Evolutionary conservation across 2,888 invertebrate species (phyloP).

Genomic region (Mesopsocus fuscifrons): DNA sequence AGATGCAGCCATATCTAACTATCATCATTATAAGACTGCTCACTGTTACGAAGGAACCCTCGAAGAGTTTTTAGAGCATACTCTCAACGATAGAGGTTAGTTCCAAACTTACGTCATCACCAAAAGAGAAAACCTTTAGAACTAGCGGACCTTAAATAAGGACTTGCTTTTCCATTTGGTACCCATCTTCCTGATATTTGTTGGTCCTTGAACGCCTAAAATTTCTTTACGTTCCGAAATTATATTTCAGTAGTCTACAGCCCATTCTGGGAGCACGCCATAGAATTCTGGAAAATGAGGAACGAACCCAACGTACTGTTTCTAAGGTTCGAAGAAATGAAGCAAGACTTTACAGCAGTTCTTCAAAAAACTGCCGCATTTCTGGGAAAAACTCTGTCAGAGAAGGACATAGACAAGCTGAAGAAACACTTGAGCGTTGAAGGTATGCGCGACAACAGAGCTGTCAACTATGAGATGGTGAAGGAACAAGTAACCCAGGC

Average conservation of each 20-base stretch:
- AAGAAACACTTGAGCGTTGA: background rate
- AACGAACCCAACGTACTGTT: constrained; percentile 22
- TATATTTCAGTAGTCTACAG: constrained; percentile 18
- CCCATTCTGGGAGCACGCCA: constrained; percentile 21
- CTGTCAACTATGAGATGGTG: constrained; percentile 1
- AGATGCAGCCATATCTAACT: constrained; percentile 25
- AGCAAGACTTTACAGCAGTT: constrained; percentile 13
- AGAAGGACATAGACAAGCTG: background rate
- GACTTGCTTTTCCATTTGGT: background rate
- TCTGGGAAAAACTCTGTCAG: background rate
- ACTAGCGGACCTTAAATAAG: too few species aligned
- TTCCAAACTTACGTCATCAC: background rate
- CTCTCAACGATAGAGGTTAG: constrained; percentile 15
- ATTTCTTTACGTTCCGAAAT: background rate
- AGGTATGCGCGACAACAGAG: background rate
- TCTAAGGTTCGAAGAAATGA: constrained; percentile 22
- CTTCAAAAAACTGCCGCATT: background rate
- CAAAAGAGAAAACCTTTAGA: too few species aligned
- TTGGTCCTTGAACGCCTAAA: background rate
- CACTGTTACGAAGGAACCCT: constrained; percentile 17
- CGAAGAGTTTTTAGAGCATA: constrained; percentile 17
- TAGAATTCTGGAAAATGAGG: constrained; percentile 22
- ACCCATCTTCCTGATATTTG: background rate
- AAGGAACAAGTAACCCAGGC: background rate
- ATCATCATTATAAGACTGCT: constrained; percentile 22